Evolutionary conservation across 2,797 vertebrate species (phyloP).

Genomic region (Syndactyla subalaris): DNA sequence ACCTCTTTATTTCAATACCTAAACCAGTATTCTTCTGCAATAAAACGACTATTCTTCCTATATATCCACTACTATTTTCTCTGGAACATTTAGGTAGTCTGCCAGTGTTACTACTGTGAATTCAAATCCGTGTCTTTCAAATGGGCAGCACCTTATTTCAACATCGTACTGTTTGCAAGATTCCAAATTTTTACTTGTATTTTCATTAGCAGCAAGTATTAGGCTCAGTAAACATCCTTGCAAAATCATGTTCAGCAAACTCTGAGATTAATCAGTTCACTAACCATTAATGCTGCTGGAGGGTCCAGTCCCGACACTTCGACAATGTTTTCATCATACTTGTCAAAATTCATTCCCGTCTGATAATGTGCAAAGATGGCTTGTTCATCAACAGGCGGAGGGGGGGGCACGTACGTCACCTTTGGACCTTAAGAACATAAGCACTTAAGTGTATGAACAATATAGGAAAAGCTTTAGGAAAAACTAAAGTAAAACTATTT

Average conservation of each 20-base stretch:
- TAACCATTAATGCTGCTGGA: slow-evolving; percentile 87
- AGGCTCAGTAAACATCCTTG: background rate
- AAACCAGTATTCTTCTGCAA: background rate
- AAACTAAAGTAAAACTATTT: background rate
- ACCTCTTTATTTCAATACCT: background rate
- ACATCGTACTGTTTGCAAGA: background rate
- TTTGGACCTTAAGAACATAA: slow-evolving; percentile 79
- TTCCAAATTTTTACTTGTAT: background rate
- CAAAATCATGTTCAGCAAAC: background rate
- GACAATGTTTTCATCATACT: slow-evolving; percentile 90
- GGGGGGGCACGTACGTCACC: slow-evolving; percentile 89
- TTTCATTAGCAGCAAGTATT: background rate
- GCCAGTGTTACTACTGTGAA: background rate
- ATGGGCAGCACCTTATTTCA: background rate
- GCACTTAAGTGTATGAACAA: background rate
- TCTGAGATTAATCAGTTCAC: slow-evolving; percentile 3
- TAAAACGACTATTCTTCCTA: background rate
- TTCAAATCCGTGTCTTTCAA: background rate
- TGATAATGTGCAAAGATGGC: slow-evolving; percentile 88
- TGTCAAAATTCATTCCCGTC: slow-evolving; percentile 92
- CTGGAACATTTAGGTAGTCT: background rate
- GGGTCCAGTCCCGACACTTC: slow-evolving; percentile 87
- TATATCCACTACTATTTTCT: background rate
- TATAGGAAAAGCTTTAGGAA: background rate
- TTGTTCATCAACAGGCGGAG: slow-evolving; percentile 86